Evolutionary conservation across 1,140 invertebrate genomes (phyloP), one percentile per base, ranked within the genome.

Genomic region (Harpegnathos saltator): DNA sequence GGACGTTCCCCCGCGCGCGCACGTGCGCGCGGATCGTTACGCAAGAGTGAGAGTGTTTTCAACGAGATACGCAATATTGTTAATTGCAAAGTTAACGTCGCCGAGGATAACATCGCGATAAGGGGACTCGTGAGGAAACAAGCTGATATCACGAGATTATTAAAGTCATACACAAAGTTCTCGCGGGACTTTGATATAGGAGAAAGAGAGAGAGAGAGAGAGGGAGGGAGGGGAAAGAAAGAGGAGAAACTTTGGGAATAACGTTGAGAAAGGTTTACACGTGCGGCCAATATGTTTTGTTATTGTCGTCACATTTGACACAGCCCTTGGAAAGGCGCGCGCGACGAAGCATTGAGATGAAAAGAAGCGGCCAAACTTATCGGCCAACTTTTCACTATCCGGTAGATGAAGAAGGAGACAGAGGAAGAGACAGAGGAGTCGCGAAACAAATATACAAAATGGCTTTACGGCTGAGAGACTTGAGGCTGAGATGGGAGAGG

Each of bases 201-300:
- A 33, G 7, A 33, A 7, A 3, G 9, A 44, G 38, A 44, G 9
- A 9, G 38, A 9, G 38, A 44, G 9, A 44, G 38, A 44, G 9
- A 44, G 9, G 11, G 38, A 9, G 9, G 11, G 38, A 44, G 9
- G 38, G 11, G 9, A 33, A 5, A 33, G 29, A 44, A 9, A 44
- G 11, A 58, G 4, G 12, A 26, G 24, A 68, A 58, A 68, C 50
- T 56, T 26, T n/a, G 22, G 3, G 22, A 11, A 71, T 12, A 66
- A 19, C 5, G 22, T n/a, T n/a, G 26, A 65, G 38, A 56, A 61
- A n/a, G 12, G 38, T 66, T 77, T 56, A 69, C 75, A 59, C 75
- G 33, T 71, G 75, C 4, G 11, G 33, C 5, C 9, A 14, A 29
- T 69, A 15, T 15, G 69, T n/a, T 5, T 33, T 14, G 7, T 75